A percentile compares a stretch with the other conserved stretches of the same genome.
These are phyloP conservation scores for Amphiduros pacificus DNA, from an alignment of 2,888 invertebrate genomes.

Conservation along the genomic window DNA sequence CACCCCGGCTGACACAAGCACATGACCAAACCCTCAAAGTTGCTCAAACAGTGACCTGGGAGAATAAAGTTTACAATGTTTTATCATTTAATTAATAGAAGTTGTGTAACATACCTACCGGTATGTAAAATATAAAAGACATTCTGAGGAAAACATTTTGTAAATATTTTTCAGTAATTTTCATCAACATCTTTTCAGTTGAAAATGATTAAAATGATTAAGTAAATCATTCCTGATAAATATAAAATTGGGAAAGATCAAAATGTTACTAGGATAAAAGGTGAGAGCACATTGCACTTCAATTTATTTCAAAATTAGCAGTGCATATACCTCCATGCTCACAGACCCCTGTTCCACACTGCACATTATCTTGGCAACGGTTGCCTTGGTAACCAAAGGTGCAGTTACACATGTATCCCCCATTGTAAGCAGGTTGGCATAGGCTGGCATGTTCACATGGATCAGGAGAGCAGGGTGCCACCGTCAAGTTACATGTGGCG, in stretches of 20 bases:
- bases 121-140: no score
- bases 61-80: not conserved
- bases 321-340: slow-evolving; percentile 13
- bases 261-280: not conserved
- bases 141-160: not conserved
- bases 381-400: slow-evolving; percentile 13
- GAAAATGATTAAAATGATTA: not conserved
- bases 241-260: not conserved
- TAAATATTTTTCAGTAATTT: not conserved
- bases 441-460: slow-evolving; percentile 5
- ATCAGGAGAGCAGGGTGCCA: slow-evolving; percentile 5
- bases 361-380: slow-evolving; percentile 2
- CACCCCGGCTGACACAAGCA: slow-evolving; percentile 18
- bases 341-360: slow-evolving; percentile 4
- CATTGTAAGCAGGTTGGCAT: not conserved
- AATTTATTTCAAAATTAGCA: no score
- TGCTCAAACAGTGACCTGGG: slow-evolving; percentile 13
- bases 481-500: not conserved
- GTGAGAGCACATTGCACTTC: not conserved
- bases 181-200: not conserved
- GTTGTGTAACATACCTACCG: no score
- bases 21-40: slow-evolving; percentile 6
- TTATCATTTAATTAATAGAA: no score
- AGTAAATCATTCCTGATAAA: no score
- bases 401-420: slow-evolving; percentile 14